Conservation (phyloP, 64 coral and sea anemone species). For the Dendronephthya gigantea region DNA sequence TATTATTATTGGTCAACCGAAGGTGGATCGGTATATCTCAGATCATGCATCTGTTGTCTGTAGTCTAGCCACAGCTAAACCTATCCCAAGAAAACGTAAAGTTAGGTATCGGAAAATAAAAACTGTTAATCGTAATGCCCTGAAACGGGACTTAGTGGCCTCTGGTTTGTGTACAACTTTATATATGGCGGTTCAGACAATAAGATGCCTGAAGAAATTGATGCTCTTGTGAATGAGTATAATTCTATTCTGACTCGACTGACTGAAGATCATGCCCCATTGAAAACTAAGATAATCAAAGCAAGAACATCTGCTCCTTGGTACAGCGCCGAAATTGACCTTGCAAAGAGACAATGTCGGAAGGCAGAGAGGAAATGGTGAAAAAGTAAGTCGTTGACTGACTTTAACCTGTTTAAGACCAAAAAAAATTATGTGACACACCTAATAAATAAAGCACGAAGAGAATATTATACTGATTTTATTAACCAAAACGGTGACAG, state of each 20-base stretch:
- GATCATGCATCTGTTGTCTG: conserved; percentile 32
- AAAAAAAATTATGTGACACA: too few species aligned
- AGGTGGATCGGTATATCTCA: conserved; percentile 21
- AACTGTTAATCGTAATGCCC: conserved; percentile 20
- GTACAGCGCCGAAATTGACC: conserved; percentile 29
- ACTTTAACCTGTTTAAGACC: conserved; percentile 7
- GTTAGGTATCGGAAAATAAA: conserved; percentile 28
- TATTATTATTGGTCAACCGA: conserved; percentile 14
- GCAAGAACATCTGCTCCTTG: conserved; percentile 17
- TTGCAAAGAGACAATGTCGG: conserved; percentile 6
- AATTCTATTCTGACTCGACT: background rate
- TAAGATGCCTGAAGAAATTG: background rate
- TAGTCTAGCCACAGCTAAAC: background rate
- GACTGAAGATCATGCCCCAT: conserved; percentile 22
- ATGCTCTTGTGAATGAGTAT: conserved; percentile 11
- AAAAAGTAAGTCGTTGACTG: background rate
- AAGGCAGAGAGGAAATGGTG: conserved; percentile 24
- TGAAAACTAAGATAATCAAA: conserved; percentile 20
- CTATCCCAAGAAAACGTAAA: background rate
- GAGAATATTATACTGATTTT: too few species aligned
- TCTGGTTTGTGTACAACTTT: conserved; percentile 25
- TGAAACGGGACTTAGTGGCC: background rate
- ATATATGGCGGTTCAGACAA: too few species aligned
- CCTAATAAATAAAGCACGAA: too few species aligned
- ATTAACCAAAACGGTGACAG: too few species aligned